Base-by-base conservation (phyloP, 1,140 invertebrate species). In the Meloidogyne hapla region DNA sequence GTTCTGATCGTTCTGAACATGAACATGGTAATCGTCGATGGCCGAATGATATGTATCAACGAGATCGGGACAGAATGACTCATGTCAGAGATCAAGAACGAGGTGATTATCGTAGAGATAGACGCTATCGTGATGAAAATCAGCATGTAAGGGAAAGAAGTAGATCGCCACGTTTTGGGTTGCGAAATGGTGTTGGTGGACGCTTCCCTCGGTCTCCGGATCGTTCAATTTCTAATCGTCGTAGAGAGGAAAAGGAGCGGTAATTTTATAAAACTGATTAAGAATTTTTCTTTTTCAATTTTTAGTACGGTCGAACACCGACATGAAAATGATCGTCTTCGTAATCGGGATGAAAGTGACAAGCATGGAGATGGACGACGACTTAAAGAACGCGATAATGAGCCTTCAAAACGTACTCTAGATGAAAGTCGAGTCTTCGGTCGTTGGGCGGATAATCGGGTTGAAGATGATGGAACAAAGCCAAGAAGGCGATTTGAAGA, bases 171-270 rank as follows among this genome's bases (percentile, higher is more conserved):
- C 69, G n/a, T 38, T 33, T n/a, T 21, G 38, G 65, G n/a, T 33
- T 72, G 73, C 73, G 64, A 42, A 73, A 64, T 66, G 56, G 72
- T 15, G 8, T 42, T 33, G 69, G 45, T 68, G 12, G 45, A 48
- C 28, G 38, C 0, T 67, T 23, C 21, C 28, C n/a, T 8, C 15
- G 18, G 5, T 67, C 38, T 15, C 65, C 65, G 4, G 28, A 33
- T 23, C 38, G 65, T 56, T 56, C 48, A 56, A 4, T n/a, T 56
- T n/a, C 48, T 6, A 15, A 56, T 56, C 18, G 6, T n/a, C 48
- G n/a, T 56, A 56, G n/a, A 8, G 8, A n/a, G n/a, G 48, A 56
- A 4, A 5, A 56, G 5, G 48, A 56, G 2, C 18, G 48, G 48
- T 56, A 56, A n/a, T 56, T 56, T 56, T 8, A 56, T 8, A 8